Evolutionary conservation across 2,888 invertebrate species (phyloP).

Genomic region (Eustalomyia histrio): DNA sequence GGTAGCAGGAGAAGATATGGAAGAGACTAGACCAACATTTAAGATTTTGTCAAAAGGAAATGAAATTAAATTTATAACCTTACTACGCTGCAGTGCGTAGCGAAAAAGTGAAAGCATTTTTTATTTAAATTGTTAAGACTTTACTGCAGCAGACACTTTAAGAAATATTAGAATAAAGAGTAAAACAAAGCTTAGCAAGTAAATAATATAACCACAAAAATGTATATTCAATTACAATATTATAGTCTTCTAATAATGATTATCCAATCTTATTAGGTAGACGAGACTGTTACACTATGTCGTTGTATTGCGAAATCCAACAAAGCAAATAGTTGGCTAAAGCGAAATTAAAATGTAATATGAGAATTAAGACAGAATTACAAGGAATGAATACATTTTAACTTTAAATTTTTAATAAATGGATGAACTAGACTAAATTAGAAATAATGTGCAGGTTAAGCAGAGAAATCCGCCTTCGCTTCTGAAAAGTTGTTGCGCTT

Average conservation of each 20-base stretch:
- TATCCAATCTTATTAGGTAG: slow-evolving; percentile 34
- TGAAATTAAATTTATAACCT: slow-evolving; percentile 22
- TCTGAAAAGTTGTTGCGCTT: no score
- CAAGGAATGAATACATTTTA: neutral
- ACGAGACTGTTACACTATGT: neutral
- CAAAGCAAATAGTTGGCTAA: slow-evolving; percentile 1
- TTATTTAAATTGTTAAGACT: slow-evolving; percentile 39
- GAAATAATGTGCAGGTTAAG: no score
- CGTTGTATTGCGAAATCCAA: neutral
- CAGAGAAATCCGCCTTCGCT: no score
- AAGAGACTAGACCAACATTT: slow-evolving; percentile 16
- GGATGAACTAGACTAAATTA: no score
- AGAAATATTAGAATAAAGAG: neutral
- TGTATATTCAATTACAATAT: slow-evolving; percentile 40
- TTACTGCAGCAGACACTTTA: neutral
- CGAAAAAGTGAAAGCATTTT: slow-evolving; percentile 75
- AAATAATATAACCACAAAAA: slow-evolving; percentile 23
- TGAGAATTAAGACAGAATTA: neutral
- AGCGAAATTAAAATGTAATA: slow-evolving; percentile 47
- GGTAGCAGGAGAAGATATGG: neutral
- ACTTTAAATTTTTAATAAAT: no score
- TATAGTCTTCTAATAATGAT: slow-evolving; percentile 27
- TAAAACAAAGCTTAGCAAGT: neutral
- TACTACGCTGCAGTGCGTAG: slow-evolving; percentile 68
- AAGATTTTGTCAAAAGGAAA: slow-evolving; percentile 38